phyloP scores from a whole-genome alignment of 2,113 vertebrate genomes.

The Clarias magur region DNA sequence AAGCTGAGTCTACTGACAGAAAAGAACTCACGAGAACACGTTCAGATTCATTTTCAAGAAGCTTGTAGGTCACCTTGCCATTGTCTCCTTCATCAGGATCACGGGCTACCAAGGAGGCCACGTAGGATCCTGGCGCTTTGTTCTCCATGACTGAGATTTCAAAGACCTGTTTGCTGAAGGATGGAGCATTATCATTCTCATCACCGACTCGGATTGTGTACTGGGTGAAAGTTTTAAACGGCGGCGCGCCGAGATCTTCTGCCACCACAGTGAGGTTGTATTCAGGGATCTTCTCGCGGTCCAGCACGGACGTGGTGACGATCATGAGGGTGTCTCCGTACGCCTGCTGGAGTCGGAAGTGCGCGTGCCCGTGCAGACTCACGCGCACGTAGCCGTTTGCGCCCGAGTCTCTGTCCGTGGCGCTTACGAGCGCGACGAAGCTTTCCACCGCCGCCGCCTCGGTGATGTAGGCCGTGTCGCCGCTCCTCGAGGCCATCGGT shows the following conservation, averaged over 20 bases:
- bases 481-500: constrained; percentile 71
- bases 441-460: constrained; percentile 75
- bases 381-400: constrained; percentile 76
- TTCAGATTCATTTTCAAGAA: constrained; percentile 67
- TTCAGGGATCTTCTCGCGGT: constrained; percentile 53
- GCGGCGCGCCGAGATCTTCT: constrained; percentile 73
- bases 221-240: constrained; percentile 70
- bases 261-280: constrained; percentile 78
- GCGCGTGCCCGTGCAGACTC: constrained; percentile 77
- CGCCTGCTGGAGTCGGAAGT: constrained; percentile 69
- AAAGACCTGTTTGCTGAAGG: constrained; percentile 71
- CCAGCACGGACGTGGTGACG: constrained; percentile 45
- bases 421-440: constrained; percentile 60
- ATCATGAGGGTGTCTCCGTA: constrained; percentile 47
- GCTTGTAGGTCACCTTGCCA: constrained; percentile 72
- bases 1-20: constrained; percentile 71
- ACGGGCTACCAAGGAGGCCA: constrained; percentile 68
- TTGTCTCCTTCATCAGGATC: constrained; percentile 78
- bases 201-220: constrained; percentile 73
- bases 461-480: constrained; percentile 64
- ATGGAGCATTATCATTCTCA: constrained; percentile 73
- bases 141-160: constrained; percentile 76
- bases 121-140: constrained; percentile 72
- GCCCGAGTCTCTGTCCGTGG: constrained; percentile 47
- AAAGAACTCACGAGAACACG: constrained; percentile 72